These are phyloP conservation scores for Ceyx melanurus DNA, from an alignment of 2,113 vertebrate species.

Conservation along the genomic window DNA sequence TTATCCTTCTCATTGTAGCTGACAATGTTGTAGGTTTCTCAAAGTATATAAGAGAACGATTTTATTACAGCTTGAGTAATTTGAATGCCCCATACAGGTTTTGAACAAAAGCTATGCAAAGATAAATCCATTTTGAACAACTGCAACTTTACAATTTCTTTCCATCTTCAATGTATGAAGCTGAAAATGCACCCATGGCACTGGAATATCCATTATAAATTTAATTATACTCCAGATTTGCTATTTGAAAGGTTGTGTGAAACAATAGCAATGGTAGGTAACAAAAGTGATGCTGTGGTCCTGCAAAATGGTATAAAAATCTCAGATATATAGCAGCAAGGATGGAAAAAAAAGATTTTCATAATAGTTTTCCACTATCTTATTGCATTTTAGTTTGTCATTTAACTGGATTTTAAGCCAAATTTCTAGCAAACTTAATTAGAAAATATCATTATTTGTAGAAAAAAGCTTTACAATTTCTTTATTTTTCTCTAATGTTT, in stretches of 20 bases:
- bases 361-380: neutral
- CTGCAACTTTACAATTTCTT: neutral
- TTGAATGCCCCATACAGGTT: neutral
- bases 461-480: neutral
- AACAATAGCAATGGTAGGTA: accelerated
- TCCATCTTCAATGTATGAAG: neutral
- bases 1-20: neutral
- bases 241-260: accelerated
- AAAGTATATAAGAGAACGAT: neutral
- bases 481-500: neutral
- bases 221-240: neutral
- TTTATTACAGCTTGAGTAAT: neutral
- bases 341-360: neutral
- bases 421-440: neutral
- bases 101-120: neutral
- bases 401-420: neutral
- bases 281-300: accelerated
- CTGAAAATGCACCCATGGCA: neutral
- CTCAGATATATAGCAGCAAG: neutral
- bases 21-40: neutral
- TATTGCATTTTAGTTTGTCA: neutral
- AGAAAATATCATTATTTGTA: neutral
- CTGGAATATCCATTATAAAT: neutral
- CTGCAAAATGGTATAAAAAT: neutral
- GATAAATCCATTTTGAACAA: neutral